Percentiles rank a stretch among this genome's conserved stretches.
Conservation (phyloP, 23 tunicate species). For the Oikopleura albicans region DNA sequence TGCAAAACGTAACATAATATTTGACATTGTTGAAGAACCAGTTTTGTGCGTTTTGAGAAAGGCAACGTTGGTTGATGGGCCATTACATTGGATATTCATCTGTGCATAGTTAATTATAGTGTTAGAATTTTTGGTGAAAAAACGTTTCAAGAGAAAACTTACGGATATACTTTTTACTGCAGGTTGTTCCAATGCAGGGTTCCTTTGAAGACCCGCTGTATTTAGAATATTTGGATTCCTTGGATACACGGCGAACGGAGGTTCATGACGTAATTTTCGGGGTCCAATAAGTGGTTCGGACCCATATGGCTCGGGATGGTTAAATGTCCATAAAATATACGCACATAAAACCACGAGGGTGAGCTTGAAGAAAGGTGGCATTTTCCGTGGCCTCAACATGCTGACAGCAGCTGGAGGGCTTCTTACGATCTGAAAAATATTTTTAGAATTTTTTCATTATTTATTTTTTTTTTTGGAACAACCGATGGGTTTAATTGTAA, state of each 20-base stretch:
- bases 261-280: neutral
- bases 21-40: conserved; percentile 95
- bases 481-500: too few relatives aligned
- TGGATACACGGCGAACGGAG: neutral
- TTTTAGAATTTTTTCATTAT: neutral
- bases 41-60: conserved; percentile 96
- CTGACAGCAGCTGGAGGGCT: neutral
- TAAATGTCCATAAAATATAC: conserved; percentile 68
- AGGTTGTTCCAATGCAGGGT: too few relatives aligned
- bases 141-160: too few relatives aligned
- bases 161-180: too few relatives aligned
- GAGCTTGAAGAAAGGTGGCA: conserved; percentile 68
- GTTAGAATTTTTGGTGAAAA: too few relatives aligned
- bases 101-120: too few relatives aligned
- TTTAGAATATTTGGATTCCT: too few relatives aligned
- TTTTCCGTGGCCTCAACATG: neutral
- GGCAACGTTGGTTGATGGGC: conserved; percentile 59
- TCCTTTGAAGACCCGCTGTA: too few relatives aligned
- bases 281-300: too few relatives aligned
- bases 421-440: neutral
- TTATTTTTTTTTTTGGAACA: too few relatives aligned
- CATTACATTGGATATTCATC: too few relatives aligned
- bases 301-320: conserved; percentile 50
- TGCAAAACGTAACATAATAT: conserved; percentile 94
- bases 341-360: conserved; percentile 62